Evolutionary conservation across 1,140 invertebrate species (phyloP).

Genomic region (Dendroctonus ponderosae): DNA sequence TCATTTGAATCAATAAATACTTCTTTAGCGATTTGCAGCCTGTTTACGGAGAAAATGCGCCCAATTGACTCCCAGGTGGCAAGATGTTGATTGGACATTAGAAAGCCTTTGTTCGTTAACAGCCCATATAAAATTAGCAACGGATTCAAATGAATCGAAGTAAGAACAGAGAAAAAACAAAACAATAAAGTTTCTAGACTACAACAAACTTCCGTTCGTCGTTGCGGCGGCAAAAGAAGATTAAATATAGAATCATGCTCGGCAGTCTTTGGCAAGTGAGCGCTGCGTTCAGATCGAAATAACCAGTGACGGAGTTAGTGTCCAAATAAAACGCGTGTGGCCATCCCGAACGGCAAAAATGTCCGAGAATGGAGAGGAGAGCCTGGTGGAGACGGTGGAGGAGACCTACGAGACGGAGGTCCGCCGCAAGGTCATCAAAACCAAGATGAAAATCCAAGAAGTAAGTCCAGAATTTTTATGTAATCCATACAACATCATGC

Average conservation of each 20-base stretch:
- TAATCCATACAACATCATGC: conserved; percentile 11
- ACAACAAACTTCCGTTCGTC: conserved; percentile 36
- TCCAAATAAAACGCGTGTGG: conserved; percentile 29
- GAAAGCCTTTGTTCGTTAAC: too few species aligned
- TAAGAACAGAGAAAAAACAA: conserved; percentile 11
- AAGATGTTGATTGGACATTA: too few species aligned
- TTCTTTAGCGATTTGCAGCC: too few species aligned
- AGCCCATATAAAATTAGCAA: too few species aligned
- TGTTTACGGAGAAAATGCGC: too few species aligned
- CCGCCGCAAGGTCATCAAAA: conserved; percentile 56
- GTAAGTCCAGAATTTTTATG: conserved; percentile 42
- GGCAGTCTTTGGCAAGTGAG: conserved; percentile 36
- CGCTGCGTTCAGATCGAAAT: conserved; percentile 35
- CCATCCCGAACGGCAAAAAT: conserved; percentile 26
- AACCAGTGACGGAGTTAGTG: conserved; percentile 34
- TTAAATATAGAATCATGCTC: conserved; percentile 34
- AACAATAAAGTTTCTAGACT: conserved; percentile 29
- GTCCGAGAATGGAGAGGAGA: conserved; percentile 32
- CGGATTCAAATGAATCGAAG: background rate
- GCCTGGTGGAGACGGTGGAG: conserved; percentile 49
- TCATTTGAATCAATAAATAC: too few species aligned
- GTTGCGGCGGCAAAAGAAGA: conserved; percentile 29
- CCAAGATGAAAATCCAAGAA: conserved; percentile 59
- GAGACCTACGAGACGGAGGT: conserved; percentile 56
- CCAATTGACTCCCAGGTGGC: too few species aligned